Evolutionary conservation across 2,888 invertebrate genomes (phyloP), one percentile per base, ranked within the genome.

Genomic region (Encarsia formosa): DNA sequence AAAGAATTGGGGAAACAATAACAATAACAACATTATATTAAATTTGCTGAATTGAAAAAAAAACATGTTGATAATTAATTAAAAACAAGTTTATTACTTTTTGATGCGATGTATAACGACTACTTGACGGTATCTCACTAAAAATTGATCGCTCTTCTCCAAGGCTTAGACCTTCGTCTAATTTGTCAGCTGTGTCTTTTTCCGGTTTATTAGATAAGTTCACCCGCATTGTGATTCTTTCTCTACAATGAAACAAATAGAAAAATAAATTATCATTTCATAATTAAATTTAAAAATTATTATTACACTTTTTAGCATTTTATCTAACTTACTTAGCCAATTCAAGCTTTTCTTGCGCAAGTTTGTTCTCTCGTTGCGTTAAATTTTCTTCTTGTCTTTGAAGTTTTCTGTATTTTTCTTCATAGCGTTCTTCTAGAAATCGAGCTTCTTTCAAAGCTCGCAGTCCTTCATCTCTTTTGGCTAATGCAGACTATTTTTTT

Each of bases 391-490:
- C 50, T 46, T 70, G 70, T 3, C 57, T 52, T 59, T 68, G 65
- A 22, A 71, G 49, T 24, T 66, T 59, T 11, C 44, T 54, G 5
- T 68, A 52, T 52, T 64, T 65, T 50, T 67, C 63, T 48, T 67
- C 68, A 37, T 68, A 64, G 4, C 63, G 63, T 56, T 65, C 63
- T 59, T 73, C 67, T 6, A 73, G 60, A 24, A 63, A 58, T 44
- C 56, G 66, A 45, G 69, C 72, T 50, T 68, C 65, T 57, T 61
- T 65, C 31, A 73, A 54, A 24, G 69, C 68, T 56, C 57, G 60
- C 4, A 67, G 35, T 26, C 71, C 72, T 61, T 73, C 72, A 6
- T 70, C 67, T 20, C 63, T 66, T 60, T 69, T 73, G 11, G 43
- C 43, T 44, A 72, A 23, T 24, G 71, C 66, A 22, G 67, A 62